Evolutionary conservation across 2,113 vertebrate species (phyloP).

Genomic region (Corydoras sp.): DNA sequence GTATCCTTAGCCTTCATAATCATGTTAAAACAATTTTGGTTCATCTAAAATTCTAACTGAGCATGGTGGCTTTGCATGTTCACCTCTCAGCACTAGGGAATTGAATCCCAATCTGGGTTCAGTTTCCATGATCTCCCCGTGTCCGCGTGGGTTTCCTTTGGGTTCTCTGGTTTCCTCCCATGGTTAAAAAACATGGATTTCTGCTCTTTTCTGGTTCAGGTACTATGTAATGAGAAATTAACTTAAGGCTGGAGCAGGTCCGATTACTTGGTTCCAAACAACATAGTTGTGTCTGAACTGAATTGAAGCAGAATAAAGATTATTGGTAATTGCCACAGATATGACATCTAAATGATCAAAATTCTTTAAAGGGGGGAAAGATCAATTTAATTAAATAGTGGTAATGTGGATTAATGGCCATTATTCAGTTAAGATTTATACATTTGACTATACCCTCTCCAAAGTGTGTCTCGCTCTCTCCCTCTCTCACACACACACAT

Average conservation of each 20-base stretch:
- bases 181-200: too few species aligned
- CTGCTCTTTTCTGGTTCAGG: background rate
- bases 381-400: slow-evolving; percentile 46
- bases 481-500: background rate
- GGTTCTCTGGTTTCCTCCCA: too few species aligned
- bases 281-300: background rate
- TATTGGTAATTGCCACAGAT: slow-evolving; percentile 28
- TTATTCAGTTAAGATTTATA: slow-evolving; percentile 40
- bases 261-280: background rate
- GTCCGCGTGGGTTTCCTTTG: too few species aligned
- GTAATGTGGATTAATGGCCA: slow-evolving; percentile 42
- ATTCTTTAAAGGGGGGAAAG: slow-evolving; percentile 34
- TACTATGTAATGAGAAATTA: too few species aligned
- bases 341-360: slow-evolving; percentile 34
- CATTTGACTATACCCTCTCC: slow-evolving; percentile 6
- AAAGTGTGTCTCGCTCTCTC: background rate
- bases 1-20: too few species aligned
- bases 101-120: too few species aligned
- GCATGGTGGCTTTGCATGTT: too few species aligned
- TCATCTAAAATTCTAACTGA: too few species aligned
- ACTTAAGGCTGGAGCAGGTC: background rate
- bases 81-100: too few species aligned
- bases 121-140: too few species aligned
- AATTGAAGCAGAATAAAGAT: slow-evolving; percentile 30
- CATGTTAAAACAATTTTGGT: too few species aligned